Base-by-base conservation (phyloP, 2,888 invertebrate genomes). In the Linyphia triangularis region DNA sequence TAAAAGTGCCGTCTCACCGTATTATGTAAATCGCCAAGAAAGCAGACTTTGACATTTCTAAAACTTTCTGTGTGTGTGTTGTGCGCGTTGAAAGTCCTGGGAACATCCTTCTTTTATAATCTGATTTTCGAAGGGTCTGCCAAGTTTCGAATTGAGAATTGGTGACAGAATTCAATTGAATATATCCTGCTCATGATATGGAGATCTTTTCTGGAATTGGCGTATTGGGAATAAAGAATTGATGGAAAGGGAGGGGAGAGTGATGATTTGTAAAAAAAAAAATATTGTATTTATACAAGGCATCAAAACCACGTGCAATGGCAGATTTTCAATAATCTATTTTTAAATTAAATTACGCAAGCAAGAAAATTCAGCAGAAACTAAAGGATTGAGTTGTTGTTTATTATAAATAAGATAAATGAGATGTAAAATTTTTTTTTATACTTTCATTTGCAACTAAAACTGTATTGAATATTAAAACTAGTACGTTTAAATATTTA, bases 31-130 rank as follows among this genome's bases (percentile, higher is more conserved):
- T 82, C 65, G 69, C 33, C 30, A 59, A 33, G 69, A 69, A 69
- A 81, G 69, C 24, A 72, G 82, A 61, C 72, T 82, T 72, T 82
- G 82, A 82, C 82, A 70, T 72, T 61, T 70, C 69, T 61, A 30
- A 28, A 63, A 82, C 40, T 82, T 82, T 72, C 72, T 26, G 63
- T 72, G 19, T 72, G 33, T 72, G 26, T 69, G 22, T 33, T n/a
- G n/a, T n/a, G n/a, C n/a, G n/a, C n/a, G n/a, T n/a, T n/a, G 43
- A n/a, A 57, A 65, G 51, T 51, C 40, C 63, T 59, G 26, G 37
- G 70, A 70, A 77, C 59, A 77, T 77, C 77, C 26, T 79, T 79
- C 67, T 65, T 57, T 65, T 24, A 30, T 79, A 77, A 67, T 79
- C 78, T 79, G 67, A 67, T 79, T 79, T 67, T 30, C 26, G 65